Evolutionary conservation across 2,888 invertebrate species (phyloP), one percentile per base, ranked within the genome.

Genomic region (Drosophila recens): DNA sequence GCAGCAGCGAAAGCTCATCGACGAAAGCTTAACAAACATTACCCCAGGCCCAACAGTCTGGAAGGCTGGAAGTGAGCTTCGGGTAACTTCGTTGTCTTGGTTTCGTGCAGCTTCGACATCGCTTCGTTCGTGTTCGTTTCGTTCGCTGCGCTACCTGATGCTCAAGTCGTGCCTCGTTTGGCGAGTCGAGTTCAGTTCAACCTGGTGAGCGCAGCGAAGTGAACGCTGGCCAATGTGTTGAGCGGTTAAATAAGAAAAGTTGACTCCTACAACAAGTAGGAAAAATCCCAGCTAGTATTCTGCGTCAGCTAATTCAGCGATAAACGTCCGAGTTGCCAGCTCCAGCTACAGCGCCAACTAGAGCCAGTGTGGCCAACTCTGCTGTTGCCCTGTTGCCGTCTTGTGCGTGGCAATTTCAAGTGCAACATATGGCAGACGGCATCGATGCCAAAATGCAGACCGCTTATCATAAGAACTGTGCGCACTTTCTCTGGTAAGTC

Each of bases 211-310:
- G 82, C 74, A 90, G 90, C 77, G 80, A 83, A 90, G 85, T 89
- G 82, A 83, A 91, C 86, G 90, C 89, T 78, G 74, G 71, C 56
- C 72, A 45, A 51, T 62, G 80, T 71, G 84, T 91, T 90, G 91
- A 91, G 80, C 91, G 91, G 91, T 90, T 91, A 90, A 91, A 91
- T 90, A 90, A 86, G 90, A 83, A 88, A 89, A 84, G 87, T 86
- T 72, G n/a, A 70, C 54, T 67, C 84, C 80, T 87, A 87, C 80
- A 81, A 65, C 79, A 87, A 81, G 82, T 81, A 81, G 82, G 79
- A 73, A 79, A 76, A 79, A 59, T 83, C 87, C 84, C 84, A 87
- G 61, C 72, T 79, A 85, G 84, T 85, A 46, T 87, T 85, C 81
- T 79, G 88, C 79, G 87, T 42, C 88, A 87, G 83, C 81, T 67